These are phyloP conservation scores for Popillia japonica DNA, from an alignment of 1,140 invertebrate species.

Conservation along the genomic window DNA sequence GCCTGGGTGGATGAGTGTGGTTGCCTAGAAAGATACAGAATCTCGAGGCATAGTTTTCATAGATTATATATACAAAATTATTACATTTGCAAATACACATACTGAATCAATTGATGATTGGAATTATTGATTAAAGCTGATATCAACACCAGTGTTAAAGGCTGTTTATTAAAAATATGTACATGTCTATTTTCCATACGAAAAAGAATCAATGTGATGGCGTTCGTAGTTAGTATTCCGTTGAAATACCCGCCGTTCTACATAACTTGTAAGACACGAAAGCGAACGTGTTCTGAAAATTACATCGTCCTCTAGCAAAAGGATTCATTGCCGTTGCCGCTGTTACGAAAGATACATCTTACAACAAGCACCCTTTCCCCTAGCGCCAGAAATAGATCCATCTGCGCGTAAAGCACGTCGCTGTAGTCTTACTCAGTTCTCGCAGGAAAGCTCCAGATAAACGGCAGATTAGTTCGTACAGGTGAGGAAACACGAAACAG, in stretches of 20 bases:
- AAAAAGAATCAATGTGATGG: background rate
- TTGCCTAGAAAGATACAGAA: too few species aligned
- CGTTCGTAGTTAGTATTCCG: background rate
- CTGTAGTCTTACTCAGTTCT: background rate
- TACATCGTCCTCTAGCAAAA: slow-evolving; percentile 10
- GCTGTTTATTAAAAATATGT: too few species aligned
- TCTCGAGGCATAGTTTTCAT: too few species aligned
- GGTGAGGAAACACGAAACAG: slow-evolving; percentile 29
- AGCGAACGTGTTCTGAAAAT: slow-evolving; percentile 26
- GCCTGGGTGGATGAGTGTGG: too few species aligned
- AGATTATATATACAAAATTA: too few species aligned
- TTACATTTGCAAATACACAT: too few species aligned
- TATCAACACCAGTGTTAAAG: too few species aligned
- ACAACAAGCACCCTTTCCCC: slow-evolving; percentile 7
- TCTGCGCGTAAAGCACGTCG: background rate
- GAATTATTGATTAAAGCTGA: too few species aligned
- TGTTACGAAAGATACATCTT: slow-evolving; percentile 15
- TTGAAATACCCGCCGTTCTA: background rate
- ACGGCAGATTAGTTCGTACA: slow-evolving; percentile 17
- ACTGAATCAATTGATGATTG: too few species aligned
- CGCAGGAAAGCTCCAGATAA: slow-evolving; percentile 30
- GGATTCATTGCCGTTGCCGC: background rate
- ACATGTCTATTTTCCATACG: background rate
- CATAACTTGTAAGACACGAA: slow-evolving; percentile 4
- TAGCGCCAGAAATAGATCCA: slow-evolving; percentile 12